Percentiles rank a stretch among this genome's conserved stretches.
These are phyloP conservation scores for Escarpia spicata DNA, from an alignment of 2,888 invertebrate species.

Conservation along the genomic window DNA sequence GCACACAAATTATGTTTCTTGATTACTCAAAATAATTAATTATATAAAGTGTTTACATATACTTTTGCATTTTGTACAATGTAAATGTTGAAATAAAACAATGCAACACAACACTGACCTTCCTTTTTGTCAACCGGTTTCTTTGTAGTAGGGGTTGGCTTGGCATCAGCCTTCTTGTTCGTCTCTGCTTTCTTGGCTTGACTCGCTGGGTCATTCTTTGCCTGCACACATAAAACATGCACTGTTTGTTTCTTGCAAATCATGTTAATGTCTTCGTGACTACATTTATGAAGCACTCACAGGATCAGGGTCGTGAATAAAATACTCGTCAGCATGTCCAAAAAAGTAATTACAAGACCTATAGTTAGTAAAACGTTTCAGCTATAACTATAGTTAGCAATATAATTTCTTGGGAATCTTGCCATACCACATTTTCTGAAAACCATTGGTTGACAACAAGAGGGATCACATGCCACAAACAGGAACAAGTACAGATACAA, in stretches of 20 bases:
- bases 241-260: background rate
- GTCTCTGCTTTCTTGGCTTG: conserved; percentile 25
- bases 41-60: background rate
- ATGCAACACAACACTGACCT: background rate
- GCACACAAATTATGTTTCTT: background rate
- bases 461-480: too few relatives aligned
- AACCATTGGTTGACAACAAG: too few relatives aligned
- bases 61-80: background rate
- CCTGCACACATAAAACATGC: background rate
- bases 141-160: background rate
- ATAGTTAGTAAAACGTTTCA: too few relatives aligned
- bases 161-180: conserved; percentile 56
- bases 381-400: too few relatives aligned
- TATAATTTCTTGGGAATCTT: too few relatives aligned
- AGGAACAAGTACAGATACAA: too few relatives aligned
- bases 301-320: too few relatives aligned
- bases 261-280: background rate
- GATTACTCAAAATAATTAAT: background rate
- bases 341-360: too few relatives aligned
- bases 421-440: too few relatives aligned
- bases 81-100: background rate
- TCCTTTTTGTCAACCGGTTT: background rate
- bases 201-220: background rate
- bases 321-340: too few relatives aligned
- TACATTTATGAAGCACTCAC: too few relatives aligned